Base-by-base conservation (phyloP, 2,797 vertebrate genomes). In the Molossus alvarezi region DNA sequence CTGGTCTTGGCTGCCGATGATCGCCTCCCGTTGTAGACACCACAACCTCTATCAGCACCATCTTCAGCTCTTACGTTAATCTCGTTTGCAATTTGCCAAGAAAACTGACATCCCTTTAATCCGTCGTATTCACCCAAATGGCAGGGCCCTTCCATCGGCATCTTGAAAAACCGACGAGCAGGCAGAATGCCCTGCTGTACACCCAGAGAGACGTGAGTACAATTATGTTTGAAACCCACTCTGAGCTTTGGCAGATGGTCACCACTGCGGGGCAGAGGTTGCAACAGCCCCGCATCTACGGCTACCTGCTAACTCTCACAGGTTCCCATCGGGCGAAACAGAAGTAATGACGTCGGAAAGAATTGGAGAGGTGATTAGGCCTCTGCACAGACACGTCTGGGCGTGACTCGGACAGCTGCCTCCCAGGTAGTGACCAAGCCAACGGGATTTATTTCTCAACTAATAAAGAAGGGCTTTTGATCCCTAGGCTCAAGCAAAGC, bases 161-260 rank as follows among this genome's bases (percentile, higher is more conserved):
- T 89, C 83, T 97, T 89, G 71, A 92, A 95, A 98, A 94, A 91
- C 94, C 84, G 94, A 45, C 17, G 84, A 97, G 80, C 25, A 85
- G 69, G 58, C 57, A 91, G 29, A 93, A 90, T 83, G 33, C 27
- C 60, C 41, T 71, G 41, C 69, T 90, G 18, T 82, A 96, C 94
- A 84, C 76, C 94, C 57, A 95, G 17, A 88, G 13, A 95, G 55
- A 92, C 91, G 88, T 94, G 92, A 92, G 96, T 77, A 85, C 88
- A 93, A 95, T 96, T 89, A 97, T 76, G 97, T 96, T 89, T 95
- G 94, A 98, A 97, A 95, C 93, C 18, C 58, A 94, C 79, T 96
- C 94, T 94, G 84, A 97, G 5, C 93, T 94, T 51, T 90, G 80
- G 83, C 96, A 98, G 97, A 97, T 97, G 76, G 72, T 88, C 95